Evolutionary conservation across 2,113 vertebrate species (phyloP).

Genomic region (Sorex fumeus): DNA sequence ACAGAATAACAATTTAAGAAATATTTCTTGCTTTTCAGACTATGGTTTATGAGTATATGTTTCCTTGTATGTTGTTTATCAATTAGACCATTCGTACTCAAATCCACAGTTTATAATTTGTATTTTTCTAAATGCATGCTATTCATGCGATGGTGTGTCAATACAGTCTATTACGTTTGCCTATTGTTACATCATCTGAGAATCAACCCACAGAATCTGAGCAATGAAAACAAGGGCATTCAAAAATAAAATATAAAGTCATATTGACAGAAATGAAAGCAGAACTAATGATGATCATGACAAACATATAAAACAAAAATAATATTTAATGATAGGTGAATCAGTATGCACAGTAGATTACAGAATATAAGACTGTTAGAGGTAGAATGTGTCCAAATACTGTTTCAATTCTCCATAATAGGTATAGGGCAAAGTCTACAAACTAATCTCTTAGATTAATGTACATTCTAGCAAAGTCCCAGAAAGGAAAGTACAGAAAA

Average conservation of each 20-base stretch:
- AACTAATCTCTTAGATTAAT: neutral
- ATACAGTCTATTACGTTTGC: neutral
- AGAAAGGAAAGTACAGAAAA: neutral
- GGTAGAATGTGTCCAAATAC: neutral
- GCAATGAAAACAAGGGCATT: neutral
- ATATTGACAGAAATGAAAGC: neutral
- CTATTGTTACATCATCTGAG: slow-evolving; percentile 2
- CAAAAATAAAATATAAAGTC: slow-evolving; percentile 12
- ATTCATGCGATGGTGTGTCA: neutral
- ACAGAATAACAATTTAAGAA: neutral
- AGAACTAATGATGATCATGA: neutral
- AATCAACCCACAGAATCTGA: neutral
- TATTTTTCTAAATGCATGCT: neutral
- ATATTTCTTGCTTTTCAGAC: slow-evolving; percentile 8
- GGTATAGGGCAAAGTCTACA: neutral
- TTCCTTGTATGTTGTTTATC: neutral
- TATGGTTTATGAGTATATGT: neutral
- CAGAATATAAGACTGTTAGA: neutral
- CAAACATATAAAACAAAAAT: neutral
- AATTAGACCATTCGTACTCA: neutral
- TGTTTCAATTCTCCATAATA: neutral
- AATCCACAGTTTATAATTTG: neutral
- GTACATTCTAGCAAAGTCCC: neutral
- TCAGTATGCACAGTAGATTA: neutral
- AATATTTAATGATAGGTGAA: neutral